Evolutionary conservation across 2,888 invertebrate genomes (phyloP).

Genomic region (Hetaerina titia): DNA sequence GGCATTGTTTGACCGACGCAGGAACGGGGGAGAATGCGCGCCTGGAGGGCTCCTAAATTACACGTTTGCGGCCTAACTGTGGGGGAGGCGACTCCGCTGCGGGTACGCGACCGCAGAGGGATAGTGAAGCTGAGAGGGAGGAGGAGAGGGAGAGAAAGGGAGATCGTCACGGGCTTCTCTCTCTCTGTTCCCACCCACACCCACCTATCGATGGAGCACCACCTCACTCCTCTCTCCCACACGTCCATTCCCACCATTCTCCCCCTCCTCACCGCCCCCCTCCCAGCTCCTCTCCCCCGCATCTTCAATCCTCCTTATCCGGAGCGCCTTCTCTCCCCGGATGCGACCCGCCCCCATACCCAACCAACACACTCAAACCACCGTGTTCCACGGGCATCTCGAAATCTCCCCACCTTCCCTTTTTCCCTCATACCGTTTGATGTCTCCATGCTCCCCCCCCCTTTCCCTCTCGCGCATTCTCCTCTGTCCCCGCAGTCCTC

Average conservation of each 20-base stretch:
- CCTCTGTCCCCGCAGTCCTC: background rate
- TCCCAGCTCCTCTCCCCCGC: no score
- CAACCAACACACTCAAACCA: background rate
- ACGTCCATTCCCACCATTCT: background rate
- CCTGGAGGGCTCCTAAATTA: slow-evolving; percentile 52
- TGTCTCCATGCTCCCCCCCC: no score
- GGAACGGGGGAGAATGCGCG: background rate
- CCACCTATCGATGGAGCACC: no score
- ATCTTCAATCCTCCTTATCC: no score
- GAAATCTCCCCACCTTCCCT: no score
- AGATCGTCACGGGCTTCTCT: background rate
- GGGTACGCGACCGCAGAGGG: slow-evolving; percentile 52
- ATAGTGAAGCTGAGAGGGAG: background rate
- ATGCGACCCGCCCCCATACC: background rate
- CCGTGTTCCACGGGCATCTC: no score
- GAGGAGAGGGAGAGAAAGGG: background rate
- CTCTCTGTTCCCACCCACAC: no score
- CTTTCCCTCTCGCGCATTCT: no score
- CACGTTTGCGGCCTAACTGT: slow-evolving; percentile 51
- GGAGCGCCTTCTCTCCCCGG: no score
- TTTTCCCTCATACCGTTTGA: no score
- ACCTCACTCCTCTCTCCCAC: background rate
- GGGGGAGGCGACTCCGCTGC: background rate
- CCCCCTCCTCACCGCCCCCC: no score
- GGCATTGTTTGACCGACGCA: slow-evolving; percentile 19